These are phyloP conservation scores for Pseudopleuronectes americanus DNA, from an alignment of 2,797 vertebrate genomes.

Conservation along the genomic window DNA sequence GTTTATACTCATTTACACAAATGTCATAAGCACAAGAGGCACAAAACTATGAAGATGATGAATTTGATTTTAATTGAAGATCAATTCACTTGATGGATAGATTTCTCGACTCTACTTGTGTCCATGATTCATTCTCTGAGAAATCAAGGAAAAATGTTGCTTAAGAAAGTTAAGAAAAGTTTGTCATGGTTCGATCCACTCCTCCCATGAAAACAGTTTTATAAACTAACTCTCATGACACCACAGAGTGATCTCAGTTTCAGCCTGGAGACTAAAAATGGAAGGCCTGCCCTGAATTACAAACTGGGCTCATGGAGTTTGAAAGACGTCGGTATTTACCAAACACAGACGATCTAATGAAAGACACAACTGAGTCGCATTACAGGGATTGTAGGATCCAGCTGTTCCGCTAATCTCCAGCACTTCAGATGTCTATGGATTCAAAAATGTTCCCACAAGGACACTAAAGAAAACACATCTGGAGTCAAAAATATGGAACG, in stretches of 20 bases:
- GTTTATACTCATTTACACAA: background rate
- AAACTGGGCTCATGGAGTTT: background rate
- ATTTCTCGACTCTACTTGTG: background rate
- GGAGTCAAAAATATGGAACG: background rate
- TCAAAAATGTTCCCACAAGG: background rate
- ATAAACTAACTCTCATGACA: background rate
- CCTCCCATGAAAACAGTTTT: background rate
- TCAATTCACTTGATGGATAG: background rate
- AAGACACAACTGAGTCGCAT: background rate
- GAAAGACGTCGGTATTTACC: background rate
- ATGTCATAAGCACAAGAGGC: too few species aligned
- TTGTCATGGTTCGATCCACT: too few species aligned
- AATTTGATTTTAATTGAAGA: background rate
- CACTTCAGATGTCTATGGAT: background rate
- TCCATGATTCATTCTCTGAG: too few species aligned
- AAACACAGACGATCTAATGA: conserved; percentile 4
- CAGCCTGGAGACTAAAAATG: background rate
- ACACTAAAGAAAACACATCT: background rate
- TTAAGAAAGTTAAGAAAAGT: too few species aligned
- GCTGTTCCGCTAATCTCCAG: background rate
- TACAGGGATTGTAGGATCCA: background rate
- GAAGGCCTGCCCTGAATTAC: background rate
- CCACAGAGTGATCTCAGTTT: background rate
- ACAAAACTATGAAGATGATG: too few species aligned
- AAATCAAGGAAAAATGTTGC: too few species aligned